Conservation (phyloP, 1,140 invertebrate species). For the Galendromus occidentalis region DNA sequence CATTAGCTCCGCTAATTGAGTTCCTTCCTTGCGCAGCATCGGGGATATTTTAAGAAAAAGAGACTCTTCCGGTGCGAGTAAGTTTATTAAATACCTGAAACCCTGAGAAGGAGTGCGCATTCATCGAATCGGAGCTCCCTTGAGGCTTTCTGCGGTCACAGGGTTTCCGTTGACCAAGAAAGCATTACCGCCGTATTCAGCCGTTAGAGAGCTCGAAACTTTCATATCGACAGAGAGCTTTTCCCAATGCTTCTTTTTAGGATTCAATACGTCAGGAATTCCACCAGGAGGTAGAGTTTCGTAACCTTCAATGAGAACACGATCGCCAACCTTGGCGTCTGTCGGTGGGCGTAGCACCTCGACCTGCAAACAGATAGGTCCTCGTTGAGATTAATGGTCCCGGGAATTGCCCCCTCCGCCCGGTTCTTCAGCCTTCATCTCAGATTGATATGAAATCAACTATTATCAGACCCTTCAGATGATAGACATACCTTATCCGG, state of each 20-base stretch:
- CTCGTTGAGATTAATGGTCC: no score
- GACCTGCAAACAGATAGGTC: constrained; percentile 40
- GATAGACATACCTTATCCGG: neutral
- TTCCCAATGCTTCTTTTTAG: constrained; percentile 97
- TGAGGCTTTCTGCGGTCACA: neutral
- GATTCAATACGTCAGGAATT: constrained; percentile 42
- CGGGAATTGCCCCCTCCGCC: no score
- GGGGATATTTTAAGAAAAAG: neutral
- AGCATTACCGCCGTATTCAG: constrained; percentile 15
- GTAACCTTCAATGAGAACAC: constrained; percentile 56
- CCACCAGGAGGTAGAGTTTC: constrained; percentile 45
- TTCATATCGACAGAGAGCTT: constrained; percentile 42
- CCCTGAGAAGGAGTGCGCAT: neutral
- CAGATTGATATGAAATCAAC: no score
- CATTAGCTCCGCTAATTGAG: no score
- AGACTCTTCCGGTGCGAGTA: neutral
- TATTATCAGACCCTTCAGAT: no score
- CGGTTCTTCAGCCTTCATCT: no score
- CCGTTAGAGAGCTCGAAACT: constrained; percentile 7
- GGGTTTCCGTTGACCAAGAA: constrained; percentile 13
- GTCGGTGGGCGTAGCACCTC: constrained; percentile 58
- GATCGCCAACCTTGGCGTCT: constrained; percentile 51
- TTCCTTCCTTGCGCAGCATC: no score
- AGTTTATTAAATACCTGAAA: neutral
- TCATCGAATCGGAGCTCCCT: constrained; percentile 14